A percentile compares a stretch with the other conserved stretches of the same genome.
phyloP scores from a whole-genome alignment of 2,797 vertebrate genomes.

The Propithecus deckenii region DNA sequence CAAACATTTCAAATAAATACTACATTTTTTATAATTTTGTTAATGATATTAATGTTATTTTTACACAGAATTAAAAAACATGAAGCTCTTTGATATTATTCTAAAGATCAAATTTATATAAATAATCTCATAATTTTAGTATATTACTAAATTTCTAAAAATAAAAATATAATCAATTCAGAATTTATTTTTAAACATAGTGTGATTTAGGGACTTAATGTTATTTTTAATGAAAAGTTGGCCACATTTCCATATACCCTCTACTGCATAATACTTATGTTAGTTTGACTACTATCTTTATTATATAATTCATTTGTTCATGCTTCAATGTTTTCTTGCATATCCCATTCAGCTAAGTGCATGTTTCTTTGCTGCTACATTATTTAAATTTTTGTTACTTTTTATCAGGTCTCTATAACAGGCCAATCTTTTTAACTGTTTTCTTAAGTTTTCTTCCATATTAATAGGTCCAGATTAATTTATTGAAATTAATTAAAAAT shows the following conservation, averaged over 20 bases:
- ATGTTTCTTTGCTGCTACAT: background rate
- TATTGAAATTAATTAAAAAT: background rate
- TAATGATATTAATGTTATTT: background rate
- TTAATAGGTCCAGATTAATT: background rate
- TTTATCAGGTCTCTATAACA: background rate
- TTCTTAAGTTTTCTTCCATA: background rate
- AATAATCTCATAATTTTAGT: background rate
- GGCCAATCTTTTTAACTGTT: background rate
- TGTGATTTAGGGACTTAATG: background rate
- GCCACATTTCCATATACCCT: background rate
- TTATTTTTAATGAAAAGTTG: background rate
- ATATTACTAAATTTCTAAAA: background rate
- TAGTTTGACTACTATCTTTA: background rate
- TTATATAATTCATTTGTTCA: background rate
- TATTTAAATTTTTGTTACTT: background rate
- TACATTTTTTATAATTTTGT: background rate
- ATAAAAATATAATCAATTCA: background rate
- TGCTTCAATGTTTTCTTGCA: background rate
- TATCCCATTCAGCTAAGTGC: background rate
- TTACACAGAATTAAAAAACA: background rate
- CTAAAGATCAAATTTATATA: background rate
- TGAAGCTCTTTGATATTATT: background rate
- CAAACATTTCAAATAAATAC: background rate
- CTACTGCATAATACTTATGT: background rate
- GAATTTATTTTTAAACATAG: background rate